Evolutionary conservation across 2,113 vertebrate genomes (phyloP), one percentile per base, ranked within the genome.

Genomic region (Sturnira hondurensis): DNA sequence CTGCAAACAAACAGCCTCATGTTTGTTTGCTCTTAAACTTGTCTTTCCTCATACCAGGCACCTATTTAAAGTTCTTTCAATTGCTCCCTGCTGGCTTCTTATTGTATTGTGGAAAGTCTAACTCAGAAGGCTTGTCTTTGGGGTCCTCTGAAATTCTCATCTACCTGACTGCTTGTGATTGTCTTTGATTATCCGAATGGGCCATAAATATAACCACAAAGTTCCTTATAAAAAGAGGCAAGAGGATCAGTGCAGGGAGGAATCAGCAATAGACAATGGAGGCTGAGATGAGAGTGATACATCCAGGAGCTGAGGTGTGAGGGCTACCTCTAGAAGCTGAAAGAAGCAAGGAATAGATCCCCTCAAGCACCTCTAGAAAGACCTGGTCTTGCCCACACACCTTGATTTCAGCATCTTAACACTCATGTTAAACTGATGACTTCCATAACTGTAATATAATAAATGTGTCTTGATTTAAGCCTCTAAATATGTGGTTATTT

Each of bases 231-330:
- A 58, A 50, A 28, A 20, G 36, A 17, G 0, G 17, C 14, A 24
- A 11, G 7, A 28, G 14, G 3, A 16, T 65, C 15, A 0, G 0
- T 41, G 3, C 7, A 31, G 26, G 28, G 33, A 41, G 24, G 31
- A 2, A 41, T 56, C 28, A 2, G 10, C 1, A 1, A 0, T 15
- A 20, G 4, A 11, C 9, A 7, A 3, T 13, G n/a, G 13, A 45
- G 10, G 16, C 28, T 13, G 38, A 43, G n/a, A 17, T 14, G 11
- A 19, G 36, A 67, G 45, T 0, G 1, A 84, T 10, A 50, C 15
- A 5, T 8, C 24, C 16, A 14, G 67, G 20, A n/a, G 5, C 24
- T 16, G 4, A 68, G 19, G n/a, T 12, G 12, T 3, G n/a, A 8
- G 0, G 19, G 1, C 0, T 0, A 7, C 16, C 45, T 56, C 52